Evolutionary conservation across 2,888 invertebrate genomes (phyloP).

Genomic region (Zhengitettix transpicula): DNA sequence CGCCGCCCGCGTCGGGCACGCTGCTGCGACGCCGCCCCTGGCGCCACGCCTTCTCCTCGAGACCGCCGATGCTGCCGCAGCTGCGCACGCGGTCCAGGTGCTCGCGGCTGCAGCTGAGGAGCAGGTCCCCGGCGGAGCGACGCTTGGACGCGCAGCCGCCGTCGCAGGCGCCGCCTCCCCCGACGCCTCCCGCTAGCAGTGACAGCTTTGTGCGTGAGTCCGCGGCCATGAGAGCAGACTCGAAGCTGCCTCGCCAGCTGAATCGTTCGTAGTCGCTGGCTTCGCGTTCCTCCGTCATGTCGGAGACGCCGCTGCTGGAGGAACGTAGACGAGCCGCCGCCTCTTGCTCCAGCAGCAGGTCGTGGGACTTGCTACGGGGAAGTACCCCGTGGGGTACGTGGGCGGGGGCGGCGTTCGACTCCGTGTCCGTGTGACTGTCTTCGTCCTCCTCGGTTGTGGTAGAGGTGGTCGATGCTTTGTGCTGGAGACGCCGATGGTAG

Average conservation of each 20-base stretch:
- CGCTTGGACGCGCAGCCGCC: slow-evolving; percentile 51
- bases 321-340: slow-evolving; percentile 3
- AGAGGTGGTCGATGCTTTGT: slow-evolving; percentile 37
- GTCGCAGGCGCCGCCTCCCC: slow-evolving; percentile 31
- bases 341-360: slow-evolving; percentile 48
- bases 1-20: slow-evolving; percentile 40
- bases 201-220: slow-evolving; percentile 67
- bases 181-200: slow-evolving; percentile 30
- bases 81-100: slow-evolving; percentile 56
- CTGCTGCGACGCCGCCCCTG: slow-evolving; percentile 29
- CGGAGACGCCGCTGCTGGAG: slow-evolving; percentile 33
- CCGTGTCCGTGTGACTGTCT: slow-evolving; percentile 49
- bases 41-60: slow-evolving; percentile 25
- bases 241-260: slow-evolving; percentile 85
- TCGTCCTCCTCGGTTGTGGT: slow-evolving; percentile 50
- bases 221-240: slow-evolving; percentile 74
- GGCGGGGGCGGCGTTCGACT: slow-evolving; percentile 23
- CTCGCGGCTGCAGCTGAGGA: slow-evolving; percentile 63
- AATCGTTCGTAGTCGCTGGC: slow-evolving; percentile 78
- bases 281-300: slow-evolving; percentile 44
- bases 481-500: slow-evolving; percentile 28
- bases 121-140: slow-evolving; percentile 66
- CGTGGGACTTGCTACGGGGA: slow-evolving; percentile 68
- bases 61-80: slow-evolving; percentile 71
- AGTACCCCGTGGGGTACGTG: slow-evolving; percentile 26